Evolutionary conservation across 2,797 vertebrate genomes (phyloP), one percentile per base, ranked within the genome.

Genomic region (Enteromius afrohamiltoni): DNA sequence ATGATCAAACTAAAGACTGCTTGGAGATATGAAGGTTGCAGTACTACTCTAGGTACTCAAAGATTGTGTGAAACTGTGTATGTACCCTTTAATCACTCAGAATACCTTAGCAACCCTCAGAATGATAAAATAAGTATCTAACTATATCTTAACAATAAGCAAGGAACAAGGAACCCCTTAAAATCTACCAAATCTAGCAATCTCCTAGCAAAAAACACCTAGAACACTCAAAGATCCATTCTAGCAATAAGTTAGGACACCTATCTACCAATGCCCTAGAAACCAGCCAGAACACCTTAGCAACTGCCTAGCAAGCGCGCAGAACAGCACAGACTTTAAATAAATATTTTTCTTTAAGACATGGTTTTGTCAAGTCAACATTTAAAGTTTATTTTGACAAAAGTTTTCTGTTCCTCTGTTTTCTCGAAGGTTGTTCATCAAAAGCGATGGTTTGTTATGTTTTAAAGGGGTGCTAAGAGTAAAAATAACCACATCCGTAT

Each of bases 401-500:
- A 26, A n/a, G 45, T 34, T 16, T 49, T 64, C 16, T 45, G 42
- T 45, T 45, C 31, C 16, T 77, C 55, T 6, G 6, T 65, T 78
- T 47, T 47, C 23, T 49, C 34, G 2, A 64, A 19, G 58, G 10
- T 67, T 31, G 26, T n/a, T 79, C 19, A 67, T 67, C 42, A 49
- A 79, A 79, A 31, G 23, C 26, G 0, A 10, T n/a, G 21, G 60
- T 34, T 65, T 7, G 16, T 31, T 65, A 14, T 80, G 14, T 53
- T 69, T 53, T 0, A 79, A 64, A 64, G 65, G 40, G 78, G 31
- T 78, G 60, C 1, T 49, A 19, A 92, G 89, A 79, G 88, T 60
- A 87, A 81, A 82, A 77, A 42, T 42, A 84, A 78, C 40, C 80
- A 83, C 77, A 85, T 78, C 64, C 79, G 81, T 86, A 31, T 90